Evolutionary conservation across 2,113 vertebrate genomes (phyloP), one percentile per base, ranked within the genome.

Genomic region (Mormoops blainvillei): DNA sequence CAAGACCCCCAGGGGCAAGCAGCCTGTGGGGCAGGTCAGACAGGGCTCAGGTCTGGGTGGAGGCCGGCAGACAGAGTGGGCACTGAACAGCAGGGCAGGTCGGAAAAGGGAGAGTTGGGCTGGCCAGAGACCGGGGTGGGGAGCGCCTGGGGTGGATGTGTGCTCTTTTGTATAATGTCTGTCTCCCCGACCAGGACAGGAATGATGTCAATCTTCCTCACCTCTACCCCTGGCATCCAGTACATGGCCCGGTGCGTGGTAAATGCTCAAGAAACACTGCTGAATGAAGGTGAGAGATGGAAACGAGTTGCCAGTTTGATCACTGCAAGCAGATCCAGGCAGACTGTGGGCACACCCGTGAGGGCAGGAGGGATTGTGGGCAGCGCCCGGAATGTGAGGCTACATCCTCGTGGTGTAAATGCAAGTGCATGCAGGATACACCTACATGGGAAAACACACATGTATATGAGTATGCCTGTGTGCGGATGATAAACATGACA

Each of bases 351-450:
- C n/a, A 54, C 38, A 33, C 3, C 1, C 0, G 1, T 20, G 28
- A n/a, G 9, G 18, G 33, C 19, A 0, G 0, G 13, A 56, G 41
- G 26, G 52, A 22, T 2, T 0, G 0, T 26, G 41, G 9, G 12
- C 33, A 10, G 43, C 28, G 77, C 43, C 56, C 28, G 38, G 54
- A 31, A 80, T 2, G 22, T 24, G 65, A 78, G 71, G 54, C 52
- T 15, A 2, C 41, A 41, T 20, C 28, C 86, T 56, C 65, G 28
- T 7, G 1, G 54, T 74, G 12, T 45, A 38, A 63, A 65, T 19
- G 36, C 71, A 1, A 16, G 28, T 2, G 3, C 54, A 18, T 2
- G 19, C 61, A 89, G 14, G 54, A 41, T 11, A 41, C 15, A 18
- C 14, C 24, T 54, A 8, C 1, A 0, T 68, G n/a, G 45, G 41